Conservation (phyloP, 2,888 invertebrate genomes). For the Hirtodrosophila confusa region DNA sequence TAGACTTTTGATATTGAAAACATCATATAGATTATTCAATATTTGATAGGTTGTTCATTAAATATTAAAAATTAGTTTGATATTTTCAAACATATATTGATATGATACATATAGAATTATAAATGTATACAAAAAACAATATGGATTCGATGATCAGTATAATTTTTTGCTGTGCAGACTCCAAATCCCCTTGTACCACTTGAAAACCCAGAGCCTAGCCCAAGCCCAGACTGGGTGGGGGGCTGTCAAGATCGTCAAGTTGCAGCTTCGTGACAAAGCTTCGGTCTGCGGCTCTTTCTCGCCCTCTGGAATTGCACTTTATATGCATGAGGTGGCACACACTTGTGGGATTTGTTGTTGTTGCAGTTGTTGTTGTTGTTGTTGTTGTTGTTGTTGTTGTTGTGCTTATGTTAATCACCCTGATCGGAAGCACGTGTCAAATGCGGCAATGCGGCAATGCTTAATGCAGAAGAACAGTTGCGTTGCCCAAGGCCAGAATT, state of each 20-base stretch:
- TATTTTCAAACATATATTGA: no score
- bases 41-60: no score
- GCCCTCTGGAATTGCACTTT: slow-evolving; percentile 35
- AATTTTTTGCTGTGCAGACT: no score
- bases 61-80: no score
- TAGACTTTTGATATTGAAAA: no score
- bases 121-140: no score
- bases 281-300: neutral
- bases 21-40: no score
- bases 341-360: slow-evolving; percentile 71
- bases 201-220: slow-evolving; percentile 4
- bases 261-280: slow-evolving; percentile 46
- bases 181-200: no score
- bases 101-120: no score
- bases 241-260: slow-evolving; percentile 37
- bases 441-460: slow-evolving; percentile 67
- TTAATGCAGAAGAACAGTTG: slow-evolving; percentile 57
- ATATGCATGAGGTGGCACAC: slow-evolving; percentile 73
- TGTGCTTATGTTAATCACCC: slow-evolving; percentile 60
- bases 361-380: slow-evolving; percentile 25
- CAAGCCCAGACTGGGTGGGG: neutral
- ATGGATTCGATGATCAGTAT: no score
- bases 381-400: slow-evolving; percentile 12
- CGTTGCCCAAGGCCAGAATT: slow-evolving; percentile 43
- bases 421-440: slow-evolving; percentile 84